phyloP scores from a whole-genome alignment of 1,140 invertebrate genomes.

The Diplogasteroides magnus region DNA sequence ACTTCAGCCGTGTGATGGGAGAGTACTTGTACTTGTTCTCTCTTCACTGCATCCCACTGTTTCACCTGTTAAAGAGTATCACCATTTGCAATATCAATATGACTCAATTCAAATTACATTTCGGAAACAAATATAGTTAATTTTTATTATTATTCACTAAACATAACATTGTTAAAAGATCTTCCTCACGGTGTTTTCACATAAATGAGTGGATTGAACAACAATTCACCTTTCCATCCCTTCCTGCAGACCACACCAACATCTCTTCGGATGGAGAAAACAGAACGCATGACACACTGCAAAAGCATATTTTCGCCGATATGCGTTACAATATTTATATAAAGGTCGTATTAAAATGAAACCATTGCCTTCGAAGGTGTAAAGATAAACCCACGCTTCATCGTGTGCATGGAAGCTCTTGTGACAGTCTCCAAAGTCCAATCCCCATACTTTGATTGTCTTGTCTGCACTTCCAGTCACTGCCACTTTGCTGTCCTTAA shows the following conservation, averaged over 20 bases:
- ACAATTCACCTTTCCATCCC: slow-evolving; percentile 74
- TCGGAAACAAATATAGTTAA: too few relatives aligned
- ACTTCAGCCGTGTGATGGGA: slow-evolving; percentile 65
- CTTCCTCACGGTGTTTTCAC: neutral
- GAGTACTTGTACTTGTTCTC: slow-evolving; percentile 61
- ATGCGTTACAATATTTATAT: neutral
- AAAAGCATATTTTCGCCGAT: slow-evolving; percentile 29
- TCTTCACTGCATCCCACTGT: slow-evolving; percentile 93
- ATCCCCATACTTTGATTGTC: slow-evolving; percentile 93
- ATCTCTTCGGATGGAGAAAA: slow-evolving; percentile 73
- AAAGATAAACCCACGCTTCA: slow-evolving; percentile 61
- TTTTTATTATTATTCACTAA: too few relatives aligned
- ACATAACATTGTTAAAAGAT: neutral
- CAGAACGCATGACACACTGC: slow-evolving; percentile 74
- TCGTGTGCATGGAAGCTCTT: slow-evolving; percentile 76
- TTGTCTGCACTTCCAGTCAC: slow-evolving; percentile 89
- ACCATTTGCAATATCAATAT: too few relatives aligned
- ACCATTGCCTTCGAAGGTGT: neutral
- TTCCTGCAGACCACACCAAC: slow-evolving; percentile 83
- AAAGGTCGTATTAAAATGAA: neutral
- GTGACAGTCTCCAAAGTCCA: slow-evolving; percentile 92
- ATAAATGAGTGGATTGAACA: neutral
- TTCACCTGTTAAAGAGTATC: slow-evolving; percentile 71
- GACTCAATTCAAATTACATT: too few relatives aligned
- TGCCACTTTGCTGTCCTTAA: slow-evolving; percentile 75